Evolutionary conservation across 2,113 vertebrate species (phyloP).

Genomic region (Brienomyrus brachyistius): DNA sequence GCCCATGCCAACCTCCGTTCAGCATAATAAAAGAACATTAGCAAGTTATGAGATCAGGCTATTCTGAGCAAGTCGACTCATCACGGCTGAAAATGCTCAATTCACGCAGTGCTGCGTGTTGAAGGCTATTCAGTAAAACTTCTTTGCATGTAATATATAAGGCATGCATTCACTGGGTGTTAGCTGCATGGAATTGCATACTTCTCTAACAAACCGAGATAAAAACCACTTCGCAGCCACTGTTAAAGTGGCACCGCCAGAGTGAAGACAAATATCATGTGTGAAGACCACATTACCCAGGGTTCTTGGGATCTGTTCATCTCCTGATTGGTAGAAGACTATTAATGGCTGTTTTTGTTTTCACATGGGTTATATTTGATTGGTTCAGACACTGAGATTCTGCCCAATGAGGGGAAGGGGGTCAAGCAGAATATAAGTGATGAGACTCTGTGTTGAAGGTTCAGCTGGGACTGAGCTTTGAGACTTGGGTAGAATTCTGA

Average conservation of each 20-base stretch:
- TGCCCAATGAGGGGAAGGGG: not conserved
- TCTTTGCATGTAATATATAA: not conserved
- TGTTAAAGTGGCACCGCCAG: not conserved
- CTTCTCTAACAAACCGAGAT: not conserved
- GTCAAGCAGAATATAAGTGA: not conserved
- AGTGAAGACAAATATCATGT: not conserved
- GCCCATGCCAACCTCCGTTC: not conserved
- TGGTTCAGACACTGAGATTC: not conserved
- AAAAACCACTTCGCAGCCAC: not conserved
- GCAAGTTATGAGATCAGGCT: not conserved
- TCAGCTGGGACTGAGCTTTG: not conserved
- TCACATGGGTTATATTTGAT: not conserved
- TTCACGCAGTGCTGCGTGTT: not conserved
- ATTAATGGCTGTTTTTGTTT: not conserved
- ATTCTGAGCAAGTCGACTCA: slow-evolving; percentile 3
- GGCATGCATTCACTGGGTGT: not conserved
- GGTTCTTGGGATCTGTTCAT: not conserved
- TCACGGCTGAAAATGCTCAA: not conserved
- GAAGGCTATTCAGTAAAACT: not conserved
- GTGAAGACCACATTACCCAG: not conserved
- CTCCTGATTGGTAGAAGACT: not conserved
- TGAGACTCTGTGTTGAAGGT: not conserved
- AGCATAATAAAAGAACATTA: slow-evolving; percentile 1
- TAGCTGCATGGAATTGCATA: not conserved
- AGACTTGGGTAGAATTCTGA: not conserved